Evolutionary conservation across 2,113 vertebrate species (phyloP).

Genomic region (Dinomys branickii): DNA sequence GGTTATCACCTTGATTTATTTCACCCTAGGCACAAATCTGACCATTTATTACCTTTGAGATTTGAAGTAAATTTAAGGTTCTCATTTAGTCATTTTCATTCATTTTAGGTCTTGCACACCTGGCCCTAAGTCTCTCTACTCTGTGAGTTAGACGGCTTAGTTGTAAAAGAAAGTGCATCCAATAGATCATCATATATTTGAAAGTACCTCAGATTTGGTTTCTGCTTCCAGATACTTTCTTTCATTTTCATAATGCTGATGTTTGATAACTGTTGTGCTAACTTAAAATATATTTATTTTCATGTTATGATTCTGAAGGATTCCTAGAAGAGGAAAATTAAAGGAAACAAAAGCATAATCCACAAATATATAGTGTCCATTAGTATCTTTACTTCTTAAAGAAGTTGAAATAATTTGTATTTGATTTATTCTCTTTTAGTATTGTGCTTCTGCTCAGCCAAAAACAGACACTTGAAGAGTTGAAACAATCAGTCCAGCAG

Average conservation of each 20-base stretch:
- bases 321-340: slow-evolving; percentile 32
- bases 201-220: slow-evolving; percentile 43
- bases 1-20: slow-evolving; percentile 44
- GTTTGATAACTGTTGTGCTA: background rate
- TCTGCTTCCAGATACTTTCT: slow-evolving; percentile 42
- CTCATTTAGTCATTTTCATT: slow-evolving; percentile 26
- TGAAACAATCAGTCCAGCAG: slow-evolving; percentile 94
- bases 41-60: slow-evolving; percentile 1
- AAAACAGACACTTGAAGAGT: slow-evolving; percentile 94
- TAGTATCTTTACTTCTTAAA: slow-evolving; percentile 27
- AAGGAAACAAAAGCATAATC: background rate
- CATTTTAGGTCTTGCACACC: background rate
- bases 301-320: background rate
- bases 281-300: slow-evolving; percentile 41
- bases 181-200: background rate
- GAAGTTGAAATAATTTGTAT: slow-evolving; percentile 16
- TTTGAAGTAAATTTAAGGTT: slow-evolving; percentile 35
- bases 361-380: background rate
- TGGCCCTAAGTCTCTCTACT: background rate
- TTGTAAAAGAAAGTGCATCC: slow-evolving; percentile 21
- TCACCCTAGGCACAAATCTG: background rate
- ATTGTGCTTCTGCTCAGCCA: slow-evolving; percentile 93
- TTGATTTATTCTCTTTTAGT: slow-evolving; percentile 83
- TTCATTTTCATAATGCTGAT: slow-evolving; percentile 40
- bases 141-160: background rate